A percentile compares a stretch with the other conserved stretches of the same genome.
phyloP scores from a whole-genome alignment of 2,113 vertebrate species.

The Cyanoramphus novaezelandiae region DNA sequence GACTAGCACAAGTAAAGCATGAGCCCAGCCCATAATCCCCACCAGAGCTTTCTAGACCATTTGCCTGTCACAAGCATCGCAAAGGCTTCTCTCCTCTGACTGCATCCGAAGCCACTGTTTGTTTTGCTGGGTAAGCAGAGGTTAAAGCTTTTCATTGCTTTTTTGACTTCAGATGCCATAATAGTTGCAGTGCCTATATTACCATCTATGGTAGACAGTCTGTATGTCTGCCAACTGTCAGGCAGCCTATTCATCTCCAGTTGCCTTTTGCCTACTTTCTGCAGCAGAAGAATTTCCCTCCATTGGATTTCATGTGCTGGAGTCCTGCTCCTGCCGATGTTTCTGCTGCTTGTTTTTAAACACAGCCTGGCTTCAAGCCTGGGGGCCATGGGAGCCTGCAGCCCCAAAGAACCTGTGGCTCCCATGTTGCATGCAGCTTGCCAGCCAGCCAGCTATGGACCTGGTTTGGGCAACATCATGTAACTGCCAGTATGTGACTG shows the following conservation, averaged over 20 bases:
- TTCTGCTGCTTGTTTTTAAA: conserved; percentile 7
- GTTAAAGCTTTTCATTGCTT: conserved; percentile 49
- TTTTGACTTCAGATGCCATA: conserved; percentile 24
- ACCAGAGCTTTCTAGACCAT: neutral
- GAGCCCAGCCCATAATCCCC: neutral
- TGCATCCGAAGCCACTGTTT: neutral
- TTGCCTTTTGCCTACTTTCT: conserved; percentile 69
- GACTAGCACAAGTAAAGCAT: neutral
- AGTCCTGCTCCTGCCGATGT: neutral
- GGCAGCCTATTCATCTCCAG: conserved; percentile 62
- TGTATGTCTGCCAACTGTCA: conserved; percentile 46
- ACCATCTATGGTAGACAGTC: conserved; percentile 66
- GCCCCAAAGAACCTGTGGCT: neutral
- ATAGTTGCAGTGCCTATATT: conserved; percentile 54
- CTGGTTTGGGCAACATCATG: neutral
- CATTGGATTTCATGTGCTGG: neutral
- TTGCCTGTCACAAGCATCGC: neutral
- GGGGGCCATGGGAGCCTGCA: neutral
- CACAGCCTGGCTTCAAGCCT: neutral
- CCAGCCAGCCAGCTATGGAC: neutral
- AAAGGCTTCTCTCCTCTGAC: neutral
- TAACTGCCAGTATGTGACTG: neutral
- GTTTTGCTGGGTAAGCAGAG: conserved; percentile 1
- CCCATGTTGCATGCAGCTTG: neutral
- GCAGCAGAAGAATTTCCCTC: conserved; percentile 46